These are phyloP conservation scores for Drosophila melanica DNA, from an alignment of 1,140 invertebrate species.

Conservation along the genomic window DNA sequence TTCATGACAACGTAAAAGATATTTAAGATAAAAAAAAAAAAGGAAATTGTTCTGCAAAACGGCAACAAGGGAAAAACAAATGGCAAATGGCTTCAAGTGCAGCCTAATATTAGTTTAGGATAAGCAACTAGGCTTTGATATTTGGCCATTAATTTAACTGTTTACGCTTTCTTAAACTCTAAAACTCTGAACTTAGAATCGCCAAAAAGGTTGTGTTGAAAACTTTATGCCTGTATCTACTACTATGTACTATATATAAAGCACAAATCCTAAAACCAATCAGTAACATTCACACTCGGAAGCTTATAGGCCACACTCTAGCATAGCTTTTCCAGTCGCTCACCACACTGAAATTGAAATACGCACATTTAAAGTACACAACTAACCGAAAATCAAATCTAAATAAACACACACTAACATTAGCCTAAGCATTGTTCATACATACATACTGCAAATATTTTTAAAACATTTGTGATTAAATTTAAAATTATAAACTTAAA, in stretches of 20 bases:
- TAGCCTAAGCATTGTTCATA: slow-evolving; percentile 67
- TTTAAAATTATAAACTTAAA: slow-evolving; percentile 65
- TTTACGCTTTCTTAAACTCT: slow-evolving; percentile 58
- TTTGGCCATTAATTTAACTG: slow-evolving; percentile 23
- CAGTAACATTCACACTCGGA: slow-evolving; percentile 25
- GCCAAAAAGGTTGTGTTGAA: slow-evolving; percentile 69
- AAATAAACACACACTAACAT: slow-evolving; percentile 44
- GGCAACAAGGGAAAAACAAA: slow-evolving; percentile 21
- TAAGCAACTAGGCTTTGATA: slow-evolving; percentile 38
- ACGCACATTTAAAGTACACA: slow-evolving; percentile 52
- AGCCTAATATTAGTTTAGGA: slow-evolving; percentile 54
- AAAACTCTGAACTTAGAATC: slow-evolving; percentile 44
- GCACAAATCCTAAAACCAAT: slow-evolving; percentile 42
- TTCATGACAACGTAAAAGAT: slow-evolving; percentile 82
- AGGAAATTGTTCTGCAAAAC: slow-evolving; percentile 43
- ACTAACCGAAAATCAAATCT: slow-evolving; percentile 40
- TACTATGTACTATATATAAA: slow-evolving; percentile 43
- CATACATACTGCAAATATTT: slow-evolving; percentile 61
- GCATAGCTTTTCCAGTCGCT: slow-evolving; percentile 68
- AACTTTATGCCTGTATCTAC: slow-evolving; percentile 67
- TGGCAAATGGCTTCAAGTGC: slow-evolving; percentile 11
- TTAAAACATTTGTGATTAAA: slow-evolving; percentile 78
- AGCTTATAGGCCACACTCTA: slow-evolving; percentile 38
- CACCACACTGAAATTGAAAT: slow-evolving; percentile 23
- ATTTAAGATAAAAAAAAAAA: slow-evolving; percentile 43